Evolutionary conservation across 2,888 invertebrate species (phyloP).

Genomic region (Timema cristinae): DNA sequence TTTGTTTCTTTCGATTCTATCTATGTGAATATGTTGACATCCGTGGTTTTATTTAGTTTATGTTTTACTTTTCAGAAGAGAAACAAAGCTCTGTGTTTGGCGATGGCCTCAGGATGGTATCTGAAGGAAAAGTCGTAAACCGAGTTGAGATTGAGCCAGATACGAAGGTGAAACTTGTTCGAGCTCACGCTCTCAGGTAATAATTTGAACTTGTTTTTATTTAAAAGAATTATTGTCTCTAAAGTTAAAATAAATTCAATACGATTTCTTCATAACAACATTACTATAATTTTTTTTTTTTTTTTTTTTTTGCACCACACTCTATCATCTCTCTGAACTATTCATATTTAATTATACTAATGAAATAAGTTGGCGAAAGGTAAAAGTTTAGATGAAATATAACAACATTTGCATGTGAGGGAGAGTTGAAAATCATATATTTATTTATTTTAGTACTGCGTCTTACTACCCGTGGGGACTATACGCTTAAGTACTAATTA

Average conservation of each 20-base stretch:
- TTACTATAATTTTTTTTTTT: not conserved
- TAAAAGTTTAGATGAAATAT: no score
- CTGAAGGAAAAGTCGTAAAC: slow-evolving; percentile 58
- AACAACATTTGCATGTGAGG: no score
- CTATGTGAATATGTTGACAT: no score
- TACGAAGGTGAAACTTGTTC: slow-evolving; percentile 57
- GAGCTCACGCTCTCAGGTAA: slow-evolving; percentile 50
- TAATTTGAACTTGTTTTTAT: slow-evolving; percentile 16
- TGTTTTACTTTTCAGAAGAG: slow-evolving; percentile 50
- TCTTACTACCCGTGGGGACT: no score
- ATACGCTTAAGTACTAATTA: no score
- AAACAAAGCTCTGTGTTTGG: slow-evolving; percentile 64
- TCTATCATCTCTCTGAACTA: no score
- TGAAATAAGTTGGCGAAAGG: no score
- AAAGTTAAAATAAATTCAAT: not conserved
- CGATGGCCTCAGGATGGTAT: slow-evolving; percentile 64
- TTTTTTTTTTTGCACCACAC: no score
- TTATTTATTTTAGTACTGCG: no score
- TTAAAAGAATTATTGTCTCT: not conserved
- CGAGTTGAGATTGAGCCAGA: slow-evolving; percentile 62
- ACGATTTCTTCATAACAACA: not conserved
- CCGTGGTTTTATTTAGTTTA: no score
- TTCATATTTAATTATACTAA: no score
- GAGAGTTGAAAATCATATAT: no score
- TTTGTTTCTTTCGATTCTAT: slow-evolving; percentile 19